Conservation (phyloP, 1,140 invertebrate species). For the Musca vetustissima region DNA sequence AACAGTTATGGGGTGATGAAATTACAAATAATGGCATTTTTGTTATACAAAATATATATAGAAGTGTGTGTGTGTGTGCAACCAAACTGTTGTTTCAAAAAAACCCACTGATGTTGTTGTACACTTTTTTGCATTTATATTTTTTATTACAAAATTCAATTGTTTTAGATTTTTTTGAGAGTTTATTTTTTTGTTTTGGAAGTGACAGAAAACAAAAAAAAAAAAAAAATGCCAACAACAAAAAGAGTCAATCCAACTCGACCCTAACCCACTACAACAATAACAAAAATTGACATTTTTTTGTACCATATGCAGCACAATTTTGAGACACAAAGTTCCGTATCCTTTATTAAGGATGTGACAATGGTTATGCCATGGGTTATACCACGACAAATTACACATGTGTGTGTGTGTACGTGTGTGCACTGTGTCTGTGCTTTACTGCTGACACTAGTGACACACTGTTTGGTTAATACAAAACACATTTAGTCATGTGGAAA, state of each 20-base stretch:
- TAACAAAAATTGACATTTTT: too few relatives aligned
- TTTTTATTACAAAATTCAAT: constrained; percentile 9
- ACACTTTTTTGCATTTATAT: neutral
- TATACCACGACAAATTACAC: too few relatives aligned
- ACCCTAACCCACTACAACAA: neutral
- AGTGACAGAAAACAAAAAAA: neutral
- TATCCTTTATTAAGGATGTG: neutral
- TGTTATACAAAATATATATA: neutral
- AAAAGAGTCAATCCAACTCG: neutral
- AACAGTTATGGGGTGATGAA: neutral
- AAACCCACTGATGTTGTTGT: too few relatives aligned
- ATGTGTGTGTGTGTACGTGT: too few relatives aligned
- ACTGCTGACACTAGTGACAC: constrained; percentile 15
- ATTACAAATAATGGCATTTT: neutral
- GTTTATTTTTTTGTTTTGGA: too few relatives aligned
- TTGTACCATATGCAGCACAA: neutral
- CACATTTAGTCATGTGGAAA: constrained; percentile 11
- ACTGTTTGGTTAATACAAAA: constrained; percentile 12
- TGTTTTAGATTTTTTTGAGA: neutral
- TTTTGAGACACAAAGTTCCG: neutral
- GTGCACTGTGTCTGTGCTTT: too few relatives aligned
- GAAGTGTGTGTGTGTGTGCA: too few relatives aligned
- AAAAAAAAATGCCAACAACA: too few relatives aligned
- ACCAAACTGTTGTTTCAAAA: too few relatives aligned
- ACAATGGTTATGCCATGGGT: neutral